These are phyloP conservation scores for Falcaria lacertinaria DNA, from an alignment of 2,888 invertebrate genomes.

Conservation along the genomic window DNA sequence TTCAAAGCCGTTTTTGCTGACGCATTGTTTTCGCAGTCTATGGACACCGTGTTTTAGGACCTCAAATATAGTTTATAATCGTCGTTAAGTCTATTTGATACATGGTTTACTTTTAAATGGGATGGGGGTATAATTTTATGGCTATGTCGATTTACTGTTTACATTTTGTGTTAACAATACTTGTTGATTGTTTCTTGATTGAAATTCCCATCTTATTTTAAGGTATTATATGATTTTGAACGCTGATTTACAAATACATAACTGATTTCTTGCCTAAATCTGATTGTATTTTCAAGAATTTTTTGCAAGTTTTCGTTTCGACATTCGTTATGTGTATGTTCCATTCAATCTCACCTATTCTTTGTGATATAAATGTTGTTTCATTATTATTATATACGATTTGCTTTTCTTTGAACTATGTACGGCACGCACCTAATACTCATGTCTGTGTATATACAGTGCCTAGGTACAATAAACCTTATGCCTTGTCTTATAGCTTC, in stretches of 20 bases:
- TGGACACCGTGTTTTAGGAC: too few species aligned
- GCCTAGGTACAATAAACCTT: neutral
- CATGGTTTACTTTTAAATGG: too few species aligned
- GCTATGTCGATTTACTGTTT: too few species aligned
- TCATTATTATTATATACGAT: slow-evolving; percentile 13
- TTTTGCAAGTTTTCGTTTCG: slow-evolving; percentile 4
- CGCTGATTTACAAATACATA: slow-evolving; percentile 10
- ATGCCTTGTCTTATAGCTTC: neutral
- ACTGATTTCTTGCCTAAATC: slow-evolving; percentile 1
- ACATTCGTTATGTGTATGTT: slow-evolving; percentile 16
- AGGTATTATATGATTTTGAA: slow-evolving; percentile 1
- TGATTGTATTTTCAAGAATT: too few species aligned
- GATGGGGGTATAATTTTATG: too few species aligned
- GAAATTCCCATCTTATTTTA: slow-evolving; percentile 16
- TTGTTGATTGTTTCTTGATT: slow-evolving; percentile 11
- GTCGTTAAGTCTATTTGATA: too few species aligned
- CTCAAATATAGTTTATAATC: too few species aligned
- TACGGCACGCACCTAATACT: neutral
- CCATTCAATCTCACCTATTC: slow-evolving; percentile 43
- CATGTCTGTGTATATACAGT: neutral
- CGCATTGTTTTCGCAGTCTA: too few species aligned
- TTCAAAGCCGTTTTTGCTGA: too few species aligned
- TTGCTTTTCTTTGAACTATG: neutral
- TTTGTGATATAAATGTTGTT: slow-evolving; percentile 45
- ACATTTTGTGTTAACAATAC: too few species aligned